Evolutionary conservation across 2,797 vertebrate species (phyloP), one percentile per base, ranked within the genome.

Genomic region (Dipus sagitta): DNA sequence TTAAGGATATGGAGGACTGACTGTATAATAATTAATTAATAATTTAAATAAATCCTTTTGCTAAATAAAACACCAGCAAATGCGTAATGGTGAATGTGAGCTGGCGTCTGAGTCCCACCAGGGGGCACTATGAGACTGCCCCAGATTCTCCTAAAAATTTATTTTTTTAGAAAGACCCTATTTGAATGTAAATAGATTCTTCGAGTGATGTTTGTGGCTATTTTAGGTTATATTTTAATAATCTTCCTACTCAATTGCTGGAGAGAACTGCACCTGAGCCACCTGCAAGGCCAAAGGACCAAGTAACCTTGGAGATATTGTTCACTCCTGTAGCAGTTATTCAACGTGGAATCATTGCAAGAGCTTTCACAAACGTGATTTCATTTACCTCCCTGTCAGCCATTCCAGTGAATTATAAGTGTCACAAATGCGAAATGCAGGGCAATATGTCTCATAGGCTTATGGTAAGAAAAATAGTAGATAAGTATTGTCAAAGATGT

Each of bases 41-140:
- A 24, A 47, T 47, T 47, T 58, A 87, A 65, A 80, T 80, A 24
- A 26, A 77, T 92, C 34, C 4, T 67, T 52, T 85, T 62, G 52
- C 9, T 42, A 78, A 58, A 88, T 42, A 78, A 58, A 88, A 32
- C n/a, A 47, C 47, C 47, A 52, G n/a, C 72, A 80, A 86, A 79
- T 52, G 7, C 3, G 21, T 62, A 28, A 60, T 54, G 42, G 72
- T 74, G 54, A 52, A 6, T 80, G 58, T 84, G 70, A 64, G 24
- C 30, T 64, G 28, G 17, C 54, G 42, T 89, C 70, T 78, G 38
- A 62, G 4, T 93, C 76, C 87, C 96, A 94, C 92, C 67, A 97
- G 97, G 64, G 89, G 94, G 91, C 89, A 90, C 87, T 87, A 76
- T 64, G 32, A 58, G 52, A 89, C 81, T 80, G 34, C 78, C 38